A percentile compares a stretch with the other conserved stretches of the same genome.
These are phyloP conservation scores for Ammospiza nelsoni DNA, from an alignment of 2,113 vertebrate species.

Conservation along the genomic window DNA sequence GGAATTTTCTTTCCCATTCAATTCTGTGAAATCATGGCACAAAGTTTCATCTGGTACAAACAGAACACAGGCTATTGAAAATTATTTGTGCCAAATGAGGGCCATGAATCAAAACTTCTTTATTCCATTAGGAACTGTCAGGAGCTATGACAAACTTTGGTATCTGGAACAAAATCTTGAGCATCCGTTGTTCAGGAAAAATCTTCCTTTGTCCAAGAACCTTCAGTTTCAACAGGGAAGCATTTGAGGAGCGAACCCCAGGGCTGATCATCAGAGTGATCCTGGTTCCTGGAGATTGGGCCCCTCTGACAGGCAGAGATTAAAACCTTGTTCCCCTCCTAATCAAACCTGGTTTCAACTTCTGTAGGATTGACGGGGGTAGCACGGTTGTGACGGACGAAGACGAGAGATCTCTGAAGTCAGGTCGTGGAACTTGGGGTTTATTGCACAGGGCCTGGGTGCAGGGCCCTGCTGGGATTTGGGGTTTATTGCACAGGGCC, in stretches of 20 bases:
- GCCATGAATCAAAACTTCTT: not conserved
- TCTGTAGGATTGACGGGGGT: too few relatives aligned
- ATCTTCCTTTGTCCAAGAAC: not conserved
- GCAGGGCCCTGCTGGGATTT: too few relatives aligned
- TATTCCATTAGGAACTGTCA: not conserved
- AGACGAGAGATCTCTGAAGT: too few relatives aligned
- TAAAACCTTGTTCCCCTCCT: not conserved
- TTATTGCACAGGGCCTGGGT: too few relatives aligned
- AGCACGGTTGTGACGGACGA: too few relatives aligned
- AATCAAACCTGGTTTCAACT: not conserved
- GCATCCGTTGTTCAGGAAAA: not conserved
- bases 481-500: too few relatives aligned
- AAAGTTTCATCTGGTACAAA: not conserved
- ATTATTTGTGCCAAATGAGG: not conserved
- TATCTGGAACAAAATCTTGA: not conserved
- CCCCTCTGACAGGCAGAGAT: not conserved
- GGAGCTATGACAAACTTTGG: not conserved
- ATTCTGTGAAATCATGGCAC: not conserved
- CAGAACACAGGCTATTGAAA: not conserved
- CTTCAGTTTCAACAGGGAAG: not conserved
- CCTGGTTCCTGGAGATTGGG: not conserved
- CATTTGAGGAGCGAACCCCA: not conserved
- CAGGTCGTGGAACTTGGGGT: too few relatives aligned
- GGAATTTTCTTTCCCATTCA: not conserved
- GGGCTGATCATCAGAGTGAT: not conserved